Conservation (phyloP, 2,113 vertebrate genomes). For the Nettapus auritus region DNA sequence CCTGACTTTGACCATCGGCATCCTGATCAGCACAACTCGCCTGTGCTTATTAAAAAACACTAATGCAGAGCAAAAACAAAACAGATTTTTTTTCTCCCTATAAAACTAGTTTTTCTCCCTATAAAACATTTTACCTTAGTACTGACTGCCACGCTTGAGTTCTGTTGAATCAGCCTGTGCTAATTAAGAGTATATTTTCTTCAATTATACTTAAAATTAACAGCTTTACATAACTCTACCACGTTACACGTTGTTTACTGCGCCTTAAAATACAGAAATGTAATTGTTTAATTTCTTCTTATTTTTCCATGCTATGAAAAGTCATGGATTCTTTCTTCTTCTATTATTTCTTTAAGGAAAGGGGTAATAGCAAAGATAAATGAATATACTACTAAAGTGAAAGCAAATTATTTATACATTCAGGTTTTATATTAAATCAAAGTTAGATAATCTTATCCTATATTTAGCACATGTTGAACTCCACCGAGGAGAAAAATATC, state of each 20-base stretch:
- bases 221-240: background rate
- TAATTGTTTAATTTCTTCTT: background rate
- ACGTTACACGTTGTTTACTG: background rate
- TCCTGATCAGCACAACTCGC: background rate
- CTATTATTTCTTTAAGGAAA: background rate
- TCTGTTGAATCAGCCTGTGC: background rate
- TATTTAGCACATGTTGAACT: conserved; percentile 21
- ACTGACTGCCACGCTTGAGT: background rate
- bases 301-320: background rate
- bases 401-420: conserved; percentile 38
- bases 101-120: background rate
- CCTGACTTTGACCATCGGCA: too few species aligned
- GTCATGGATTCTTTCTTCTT: background rate
- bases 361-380: background rate
- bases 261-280: background rate
- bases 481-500: background rate
- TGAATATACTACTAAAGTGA: background rate
- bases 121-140: background rate
- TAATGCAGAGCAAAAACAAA: background rate
- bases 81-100: background rate
- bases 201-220: conserved; percentile 19
- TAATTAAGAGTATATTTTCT: conserved; percentile 25
- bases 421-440: conserved; percentile 10
- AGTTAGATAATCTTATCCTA: conserved; percentile 2
- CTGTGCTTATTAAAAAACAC: background rate